Percentiles rank a stretch among this genome's conserved stretches.
These are phyloP conservation scores for Melanotaenia duboulayi DNA, from an alignment of 2,113 vertebrate genomes.

Conservation along the genomic window DNA sequence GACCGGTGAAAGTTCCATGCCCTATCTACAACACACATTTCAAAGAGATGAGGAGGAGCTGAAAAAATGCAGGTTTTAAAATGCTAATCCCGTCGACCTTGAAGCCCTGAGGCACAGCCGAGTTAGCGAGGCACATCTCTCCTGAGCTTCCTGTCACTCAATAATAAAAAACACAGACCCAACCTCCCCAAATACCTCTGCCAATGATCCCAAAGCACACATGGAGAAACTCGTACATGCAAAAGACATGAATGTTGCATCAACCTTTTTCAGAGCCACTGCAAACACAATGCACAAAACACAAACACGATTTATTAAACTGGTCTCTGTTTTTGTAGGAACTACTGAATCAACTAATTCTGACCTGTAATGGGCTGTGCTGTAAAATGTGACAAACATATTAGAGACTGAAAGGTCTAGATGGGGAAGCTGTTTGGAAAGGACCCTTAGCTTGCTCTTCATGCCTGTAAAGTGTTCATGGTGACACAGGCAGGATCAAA, in stretches of 20 bases:
- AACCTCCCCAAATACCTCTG: slow-evolving; percentile 27
- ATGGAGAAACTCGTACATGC: neutral
- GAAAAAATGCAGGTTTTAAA: slow-evolving; percentile 51
- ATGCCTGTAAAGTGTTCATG: too few relatives aligned
- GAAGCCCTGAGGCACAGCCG: slow-evolving; percentile 58
- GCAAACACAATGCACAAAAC: slow-evolving; percentile 16
- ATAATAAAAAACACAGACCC: slow-evolving; percentile 60
- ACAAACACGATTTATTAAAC: neutral
- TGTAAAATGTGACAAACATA: slow-evolving; percentile 18
- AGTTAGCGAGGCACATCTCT: slow-evolving; percentile 52
- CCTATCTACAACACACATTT: neutral
- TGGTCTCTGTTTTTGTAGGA: neutral
- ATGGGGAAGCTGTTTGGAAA: neutral
- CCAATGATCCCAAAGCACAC: slow-evolving; percentile 28
- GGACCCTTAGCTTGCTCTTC: slow-evolving; percentile 3
- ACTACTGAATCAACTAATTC: slow-evolving; percentile 13
- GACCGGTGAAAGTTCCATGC: slow-evolving; percentile 35
- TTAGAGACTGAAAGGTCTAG: neutral
- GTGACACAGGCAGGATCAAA: too few relatives aligned
- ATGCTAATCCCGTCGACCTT: slow-evolving; percentile 69
- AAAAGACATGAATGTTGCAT: slow-evolving; percentile 22
- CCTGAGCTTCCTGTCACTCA: slow-evolving; percentile 63
- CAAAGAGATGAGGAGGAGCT: slow-evolving; percentile 35
- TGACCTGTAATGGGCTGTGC: slow-evolving; percentile 30
- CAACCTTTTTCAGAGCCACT: slow-evolving; percentile 7